These are phyloP conservation scores for Hoplostethus atlanticus DNA, from an alignment of 2,797 vertebrate genomes.

Conservation along the genomic window DNA sequence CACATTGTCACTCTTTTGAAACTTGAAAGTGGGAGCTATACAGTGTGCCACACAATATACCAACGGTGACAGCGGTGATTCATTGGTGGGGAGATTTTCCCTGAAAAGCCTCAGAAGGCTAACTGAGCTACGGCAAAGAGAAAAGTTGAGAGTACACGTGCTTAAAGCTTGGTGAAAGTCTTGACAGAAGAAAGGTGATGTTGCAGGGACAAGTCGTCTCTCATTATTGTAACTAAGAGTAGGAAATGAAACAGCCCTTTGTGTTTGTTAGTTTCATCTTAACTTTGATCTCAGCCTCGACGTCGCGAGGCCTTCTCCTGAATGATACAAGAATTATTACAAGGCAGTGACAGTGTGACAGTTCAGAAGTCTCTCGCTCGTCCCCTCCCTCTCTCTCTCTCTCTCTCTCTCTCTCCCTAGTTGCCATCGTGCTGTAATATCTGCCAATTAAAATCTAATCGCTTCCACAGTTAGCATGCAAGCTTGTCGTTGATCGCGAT, in stretches of 20 bases:
- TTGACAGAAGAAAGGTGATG: constrained; percentile 39
- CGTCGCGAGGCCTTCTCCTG: constrained; percentile 10
- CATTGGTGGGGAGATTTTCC: neutral
- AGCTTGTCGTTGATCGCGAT: constrained; percentile 65
- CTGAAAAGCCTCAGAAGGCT: neutral
- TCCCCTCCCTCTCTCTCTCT: constrained; percentile 44
- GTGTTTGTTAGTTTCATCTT: constrained; percentile 35
- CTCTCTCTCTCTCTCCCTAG: constrained; percentile 48
- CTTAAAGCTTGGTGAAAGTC: constrained; percentile 24
- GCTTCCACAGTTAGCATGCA: constrained; percentile 57
- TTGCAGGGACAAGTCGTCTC: constrained; percentile 43
- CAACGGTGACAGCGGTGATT: neutral
- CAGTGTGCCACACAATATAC: neutral
- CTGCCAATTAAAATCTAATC: constrained; percentile 77
- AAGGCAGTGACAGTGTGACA: constrained; percentile 36
- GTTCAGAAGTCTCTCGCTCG: too few species aligned
- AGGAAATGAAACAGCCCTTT: constrained; percentile 47
- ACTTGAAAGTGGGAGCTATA: neutral
- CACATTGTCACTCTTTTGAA: neutral
- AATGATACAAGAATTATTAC: constrained; percentile 47
- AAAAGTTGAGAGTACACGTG: constrained; percentile 1
- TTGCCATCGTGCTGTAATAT: constrained; percentile 65
- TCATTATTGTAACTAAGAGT: constrained; percentile 55
- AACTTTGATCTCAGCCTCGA: constrained; percentile 52
- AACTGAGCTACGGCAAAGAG: neutral